Conservation (phyloP, 1,140 invertebrate species). For the Zaprionus africanus region DNA sequence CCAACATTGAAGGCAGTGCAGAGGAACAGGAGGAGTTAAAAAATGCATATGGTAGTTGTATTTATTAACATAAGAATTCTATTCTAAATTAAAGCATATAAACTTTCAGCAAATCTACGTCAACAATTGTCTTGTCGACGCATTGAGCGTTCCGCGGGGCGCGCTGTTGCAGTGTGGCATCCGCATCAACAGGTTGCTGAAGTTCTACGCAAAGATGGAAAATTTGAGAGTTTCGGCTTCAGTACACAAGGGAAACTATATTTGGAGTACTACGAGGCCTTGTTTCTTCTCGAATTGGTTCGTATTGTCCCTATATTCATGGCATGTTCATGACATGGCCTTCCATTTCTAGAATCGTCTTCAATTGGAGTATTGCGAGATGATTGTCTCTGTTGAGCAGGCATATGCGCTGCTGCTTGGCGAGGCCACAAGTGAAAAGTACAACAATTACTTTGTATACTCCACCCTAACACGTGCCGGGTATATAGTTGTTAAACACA, state of each 20-base stretch:
- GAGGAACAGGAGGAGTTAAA: conserved; percentile 47
- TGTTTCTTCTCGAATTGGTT: conserved; percentile 77
- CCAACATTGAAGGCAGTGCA: conserved; percentile 48
- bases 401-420: conserved; percentile 70
- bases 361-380: conserved; percentile 61
- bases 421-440: conserved; percentile 52
- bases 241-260: conserved; percentile 54
- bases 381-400: conserved; percentile 72
- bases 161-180: conserved; percentile 67
- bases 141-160: conserved; percentile 64
- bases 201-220: conserved; percentile 72
- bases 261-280: conserved; percentile 73
- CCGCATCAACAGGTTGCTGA: conserved; percentile 61
- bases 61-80: background rate
- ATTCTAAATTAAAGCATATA: background rate
- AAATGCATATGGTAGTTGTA: conserved; percentile 39
- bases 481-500: conserved; percentile 72
- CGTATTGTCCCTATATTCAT: background rate
- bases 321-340: background rate
- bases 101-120: conserved; percentile 50
- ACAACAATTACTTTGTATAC: conserved; percentile 73
- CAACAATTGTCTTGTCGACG: conserved; percentile 60
- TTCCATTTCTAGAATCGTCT: conserved; percentile 60
- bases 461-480: conserved; percentile 66
- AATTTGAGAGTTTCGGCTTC: conserved; percentile 75